phyloP scores from a whole-genome alignment of 1,140 invertebrate species.

The Zaprionus ghesquierei region DNA sequence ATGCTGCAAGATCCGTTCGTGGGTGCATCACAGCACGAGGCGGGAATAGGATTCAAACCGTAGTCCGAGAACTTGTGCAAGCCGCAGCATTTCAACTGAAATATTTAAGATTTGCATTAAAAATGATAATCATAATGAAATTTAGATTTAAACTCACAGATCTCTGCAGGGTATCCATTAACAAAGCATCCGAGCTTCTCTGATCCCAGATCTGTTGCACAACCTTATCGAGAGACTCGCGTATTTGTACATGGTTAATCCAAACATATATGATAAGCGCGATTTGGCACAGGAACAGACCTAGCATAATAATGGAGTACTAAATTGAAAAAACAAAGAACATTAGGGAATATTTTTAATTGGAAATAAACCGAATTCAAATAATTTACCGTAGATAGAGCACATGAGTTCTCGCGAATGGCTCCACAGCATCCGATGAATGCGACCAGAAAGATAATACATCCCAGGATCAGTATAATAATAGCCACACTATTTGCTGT shows the following conservation, averaged over 20 bases:
- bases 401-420: slow-evolving; percentile 90
- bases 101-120: slow-evolving; percentile 40
- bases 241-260: slow-evolving; percentile 83
- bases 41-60: slow-evolving; percentile 49
- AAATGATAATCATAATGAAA: background rate
- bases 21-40: slow-evolving; percentile 82
- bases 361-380: background rate
- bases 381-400: slow-evolving; percentile 88
- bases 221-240: slow-evolving; percentile 81
- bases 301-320: slow-evolving; percentile 86
- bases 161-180: slow-evolving; percentile 64
- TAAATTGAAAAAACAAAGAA: slow-evolving; percentile 68
- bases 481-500: slow-evolving; percentile 84
- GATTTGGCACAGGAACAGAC: slow-evolving; percentile 86
- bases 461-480: slow-evolving; percentile 88
- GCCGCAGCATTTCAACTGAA: slow-evolving; percentile 87
- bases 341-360: background rate
- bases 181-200: slow-evolving; percentile 25
- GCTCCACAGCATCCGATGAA: slow-evolving; percentile 94
- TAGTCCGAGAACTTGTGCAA: slow-evolving; percentile 83
- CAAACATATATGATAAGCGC: slow-evolving; percentile 85
- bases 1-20: slow-evolving; percentile 68
- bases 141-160: slow-evolving; percentile 41
- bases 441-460: slow-evolving; percentile 89
- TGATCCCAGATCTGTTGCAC: slow-evolving; percentile 80